Conservation (phyloP, 2,888 invertebrate species). For the Neria commutata region DNA sequence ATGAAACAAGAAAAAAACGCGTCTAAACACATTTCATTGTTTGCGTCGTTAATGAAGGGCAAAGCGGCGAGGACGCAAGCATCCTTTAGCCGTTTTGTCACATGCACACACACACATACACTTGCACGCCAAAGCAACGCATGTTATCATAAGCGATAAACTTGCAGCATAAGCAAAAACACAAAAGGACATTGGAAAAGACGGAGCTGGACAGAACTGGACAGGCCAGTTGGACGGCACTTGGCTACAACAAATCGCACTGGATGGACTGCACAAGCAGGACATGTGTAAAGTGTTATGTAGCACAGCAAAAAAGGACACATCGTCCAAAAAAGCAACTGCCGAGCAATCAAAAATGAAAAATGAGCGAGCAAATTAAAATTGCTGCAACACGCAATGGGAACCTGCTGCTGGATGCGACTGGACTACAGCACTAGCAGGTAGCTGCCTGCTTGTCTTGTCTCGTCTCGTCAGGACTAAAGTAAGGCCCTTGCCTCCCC, state of each 20-base stretch:
- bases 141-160: slow-evolving; percentile 19
- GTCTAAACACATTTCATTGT: slow-evolving; percentile 3
- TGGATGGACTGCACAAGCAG: no score
- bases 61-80: not conserved
- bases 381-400: slow-evolving; percentile 18
- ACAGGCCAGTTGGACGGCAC: no score
- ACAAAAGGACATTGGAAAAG: slow-evolving; percentile 20
- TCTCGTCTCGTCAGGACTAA: not conserved
- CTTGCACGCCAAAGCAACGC: no score
- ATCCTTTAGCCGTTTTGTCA: not conserved
- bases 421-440: not conserved
- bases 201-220: no score
- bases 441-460: not conserved
- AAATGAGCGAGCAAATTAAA: slow-evolving; percentile 22
- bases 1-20: not conserved
- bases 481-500: not conserved
- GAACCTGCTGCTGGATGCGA: not conserved
- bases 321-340: slow-evolving; percentile 16
- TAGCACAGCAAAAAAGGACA: slow-evolving; percentile 12
- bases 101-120: slow-evolving; percentile 15
- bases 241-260: no score
- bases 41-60: slow-evolving; percentile 3
- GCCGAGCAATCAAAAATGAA: not conserved
- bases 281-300: not conserved
- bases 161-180: slow-evolving; percentile 4